These are phyloP conservation scores for Ormia ochracea DNA, from an alignment of 2,888 invertebrate genomes.

Conservation along the genomic window DNA sequence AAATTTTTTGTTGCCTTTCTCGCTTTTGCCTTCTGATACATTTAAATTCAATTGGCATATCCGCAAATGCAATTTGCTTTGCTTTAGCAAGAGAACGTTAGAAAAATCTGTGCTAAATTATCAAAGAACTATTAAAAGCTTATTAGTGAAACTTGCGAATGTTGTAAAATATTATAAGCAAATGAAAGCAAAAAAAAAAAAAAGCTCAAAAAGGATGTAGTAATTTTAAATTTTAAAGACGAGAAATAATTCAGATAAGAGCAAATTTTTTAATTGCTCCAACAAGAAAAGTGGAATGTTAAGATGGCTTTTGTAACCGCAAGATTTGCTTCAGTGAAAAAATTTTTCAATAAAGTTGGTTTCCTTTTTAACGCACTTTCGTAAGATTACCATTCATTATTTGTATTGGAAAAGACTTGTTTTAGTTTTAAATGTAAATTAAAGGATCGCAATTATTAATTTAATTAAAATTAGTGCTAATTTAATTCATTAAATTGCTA, in stretches of 20 bases:
- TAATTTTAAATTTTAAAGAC: background rate
- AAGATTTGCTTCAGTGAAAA: background rate
- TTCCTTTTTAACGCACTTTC: no score
- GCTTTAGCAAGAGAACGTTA: background rate
- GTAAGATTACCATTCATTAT: no score
- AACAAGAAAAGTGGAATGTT: constrained; percentile 9
- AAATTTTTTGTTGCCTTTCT: background rate
- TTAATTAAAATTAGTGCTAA: no score
- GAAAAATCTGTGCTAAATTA: constrained; percentile 20
- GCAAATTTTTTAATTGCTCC: background rate
- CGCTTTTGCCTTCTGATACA: constrained; percentile 30
- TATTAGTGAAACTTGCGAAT: background rate
- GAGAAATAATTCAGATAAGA: background rate
- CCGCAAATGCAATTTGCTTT: constrained; percentile 43
- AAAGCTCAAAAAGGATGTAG: background rate
- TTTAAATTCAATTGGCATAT: constrained; percentile 56
- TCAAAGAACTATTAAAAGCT: constrained; percentile 32
- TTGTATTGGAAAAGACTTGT: no score
- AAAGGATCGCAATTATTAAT: no score
- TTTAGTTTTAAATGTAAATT: no score
- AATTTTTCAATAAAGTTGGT: background rate
- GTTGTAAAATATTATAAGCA: background rate
- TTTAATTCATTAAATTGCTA: no score
- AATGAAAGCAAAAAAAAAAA: background rate
- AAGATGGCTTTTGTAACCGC: background rate